Percentiles rank a stretch among this genome's conserved stretches.
phyloP scores from a whole-genome alignment of 92 coral and sea anemone species.

The Porites evermanni region DNA sequence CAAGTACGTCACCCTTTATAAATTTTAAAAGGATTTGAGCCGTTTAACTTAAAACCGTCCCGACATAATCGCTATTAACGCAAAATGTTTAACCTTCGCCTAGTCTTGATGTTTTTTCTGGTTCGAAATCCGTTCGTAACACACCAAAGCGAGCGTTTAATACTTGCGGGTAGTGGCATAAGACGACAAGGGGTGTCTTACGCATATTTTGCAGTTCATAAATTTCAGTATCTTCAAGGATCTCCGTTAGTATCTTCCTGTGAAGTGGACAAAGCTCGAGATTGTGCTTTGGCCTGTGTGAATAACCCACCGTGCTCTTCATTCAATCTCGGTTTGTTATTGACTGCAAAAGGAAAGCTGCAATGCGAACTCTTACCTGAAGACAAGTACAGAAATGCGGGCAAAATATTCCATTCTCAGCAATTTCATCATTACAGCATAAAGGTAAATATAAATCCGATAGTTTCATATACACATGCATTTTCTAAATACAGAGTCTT shows the following conservation, averaged over 20 bases:
- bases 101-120: neutral
- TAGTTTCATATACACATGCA: too few species aligned
- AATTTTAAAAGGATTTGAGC: neutral
- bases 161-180: neutral
- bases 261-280: conserved; percentile 1
- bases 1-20: too few species aligned
- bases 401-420: neutral
- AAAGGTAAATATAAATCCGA: neutral
- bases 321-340: conserved; percentile 6
- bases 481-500: too few species aligned
- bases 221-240: conserved; percentile 27
- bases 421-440: conserved; percentile 28
- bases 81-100: neutral
- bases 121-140: neutral
- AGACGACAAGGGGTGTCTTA: conserved; percentile 3
- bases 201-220: neutral
- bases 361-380: conserved; percentile 14
- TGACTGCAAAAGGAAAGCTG: neutral
- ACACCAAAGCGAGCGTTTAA: neutral
- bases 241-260: neutral
- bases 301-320: conserved; percentile 17
- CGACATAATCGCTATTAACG: neutral
- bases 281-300: conserved; percentile 9
- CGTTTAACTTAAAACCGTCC: neutral
- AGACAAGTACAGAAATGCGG: conserved; percentile 17